Base-by-base conservation (phyloP, 2,888 invertebrate genomes). In the Podotricha telesiphe region DNA sequence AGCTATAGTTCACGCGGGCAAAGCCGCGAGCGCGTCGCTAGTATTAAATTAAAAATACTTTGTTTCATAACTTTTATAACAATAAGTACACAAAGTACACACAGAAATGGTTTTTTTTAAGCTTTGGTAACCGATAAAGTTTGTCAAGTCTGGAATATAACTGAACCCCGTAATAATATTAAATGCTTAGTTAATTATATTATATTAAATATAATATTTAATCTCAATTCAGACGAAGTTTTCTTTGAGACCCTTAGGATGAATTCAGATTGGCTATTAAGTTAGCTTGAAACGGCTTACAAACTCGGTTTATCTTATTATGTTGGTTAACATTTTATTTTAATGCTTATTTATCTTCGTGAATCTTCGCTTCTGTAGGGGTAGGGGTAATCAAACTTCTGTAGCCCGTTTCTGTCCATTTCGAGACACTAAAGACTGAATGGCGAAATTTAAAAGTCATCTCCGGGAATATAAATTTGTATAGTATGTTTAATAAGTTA, bases 141-240 rank as follows among this genome's bases (percentile, higher is more conserved):
- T 40, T 15, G 40, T 4, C 10, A 20, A 40, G 17, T 28, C 17
- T n/a, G 5, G n/a, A 47, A 55, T 50, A 37, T 66, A 50, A 37
- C 50, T 50, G 37, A 37, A 55, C 22, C 34, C 10, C 17, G 28
- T 42, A 64, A 64, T 68, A 48, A 50, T 56, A 58, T 68, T 68
- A 22, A 65, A 64, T 28, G 64, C 1, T 58, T 22, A 45, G 2
- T 42, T 58, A 48, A 68, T 48, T 40, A 8, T 58, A 64, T 64
- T 64, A 28, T 51, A 58, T 58, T 67, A 64, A 64, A 22, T 28
- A 34, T 34, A 34, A 58, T 15, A 42, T 42, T 50, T 58, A 65
- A 65, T 58, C 34, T 58, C 51, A 51, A 40, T 68, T 62, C 17
- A 47, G n/a, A 17, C 11, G 48, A 28, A 58, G n/a, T 22, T 58